phyloP scores from a whole-genome alignment of 1,140 invertebrate genomes.

The Drosophila kanapiae region DNA sequence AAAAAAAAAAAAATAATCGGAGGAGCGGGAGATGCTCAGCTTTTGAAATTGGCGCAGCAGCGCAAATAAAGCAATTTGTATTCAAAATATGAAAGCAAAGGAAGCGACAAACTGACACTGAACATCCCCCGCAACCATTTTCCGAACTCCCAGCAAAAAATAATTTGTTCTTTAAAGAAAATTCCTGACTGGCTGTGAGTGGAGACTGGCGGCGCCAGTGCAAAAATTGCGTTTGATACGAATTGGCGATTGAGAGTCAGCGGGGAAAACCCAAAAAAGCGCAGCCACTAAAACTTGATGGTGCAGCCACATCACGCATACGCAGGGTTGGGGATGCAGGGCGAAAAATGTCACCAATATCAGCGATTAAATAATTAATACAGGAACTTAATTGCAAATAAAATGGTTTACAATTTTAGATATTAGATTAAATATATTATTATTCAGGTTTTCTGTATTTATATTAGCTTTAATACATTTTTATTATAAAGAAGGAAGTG shows the following conservation, averaged over 20 bases:
- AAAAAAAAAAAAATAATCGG: constrained; percentile 11
- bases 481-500: background rate
- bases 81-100: constrained; percentile 83
- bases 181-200: constrained; percentile 17
- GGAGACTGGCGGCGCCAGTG: constrained; percentile 69
- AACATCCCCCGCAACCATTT: constrained; percentile 26
- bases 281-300: constrained; percentile 31
- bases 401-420: no score
- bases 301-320: constrained; percentile 41
- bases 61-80: constrained; percentile 85
- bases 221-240: constrained; percentile 46
- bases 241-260: constrained; percentile 28
- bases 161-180: constrained; percentile 55
- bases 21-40: constrained; percentile 1
- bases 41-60: constrained; percentile 75
- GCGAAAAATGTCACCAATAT: background rate
- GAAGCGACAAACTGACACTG: constrained; percentile 69
- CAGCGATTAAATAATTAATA: background rate
- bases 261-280: constrained; percentile 14
- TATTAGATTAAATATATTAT: no score
- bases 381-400: constrained; percentile 9
- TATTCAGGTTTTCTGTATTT: no score
- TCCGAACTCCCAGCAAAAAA: constrained; percentile 39
- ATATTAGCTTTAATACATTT: no score
- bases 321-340: constrained; percentile 33